phyloP scores from a whole-genome alignment of 2,113 vertebrate genomes.

The Strix uralensis region DNA sequence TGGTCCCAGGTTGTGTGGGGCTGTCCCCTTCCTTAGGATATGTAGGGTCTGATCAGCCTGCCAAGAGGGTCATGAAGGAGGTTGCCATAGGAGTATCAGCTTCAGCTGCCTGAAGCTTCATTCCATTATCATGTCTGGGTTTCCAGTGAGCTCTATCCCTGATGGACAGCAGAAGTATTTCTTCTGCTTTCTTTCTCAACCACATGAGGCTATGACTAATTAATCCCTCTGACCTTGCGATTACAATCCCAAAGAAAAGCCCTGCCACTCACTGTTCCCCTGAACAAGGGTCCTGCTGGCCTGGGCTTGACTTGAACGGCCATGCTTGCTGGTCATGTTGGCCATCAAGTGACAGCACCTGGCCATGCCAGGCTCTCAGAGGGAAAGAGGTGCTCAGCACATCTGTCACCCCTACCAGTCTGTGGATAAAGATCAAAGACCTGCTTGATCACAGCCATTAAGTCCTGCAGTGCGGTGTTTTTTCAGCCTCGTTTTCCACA shows the following conservation, averaged over 20 bases:
- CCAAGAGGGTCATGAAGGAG: background rate
- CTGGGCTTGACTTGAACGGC: background rate
- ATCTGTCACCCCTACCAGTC: too few relatives aligned
- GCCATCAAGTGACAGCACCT: background rate
- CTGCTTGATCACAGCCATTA: background rate
- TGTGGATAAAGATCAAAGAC: background rate
- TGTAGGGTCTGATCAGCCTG: background rate
- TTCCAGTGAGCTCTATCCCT: fast-evolving
- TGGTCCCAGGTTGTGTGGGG: background rate
- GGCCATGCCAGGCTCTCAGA: background rate
- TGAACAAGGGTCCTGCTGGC: background rate
- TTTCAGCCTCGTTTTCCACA: background rate
- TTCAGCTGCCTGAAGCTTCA: background rate
- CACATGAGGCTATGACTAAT: background rate
- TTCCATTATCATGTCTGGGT: background rate
- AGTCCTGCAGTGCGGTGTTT: background rate
- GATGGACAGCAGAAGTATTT: background rate
- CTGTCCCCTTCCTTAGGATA: background rate
- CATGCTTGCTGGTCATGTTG: too few relatives aligned
- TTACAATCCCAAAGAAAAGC: background rate
- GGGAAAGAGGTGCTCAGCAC: background rate
- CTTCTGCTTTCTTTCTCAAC: background rate
- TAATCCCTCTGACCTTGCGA: background rate
- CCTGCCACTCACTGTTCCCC: background rate
- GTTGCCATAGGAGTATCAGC: background rate